A percentile compares a stretch with the other conserved stretches of the same genome.
Evolutionary conservation across 30 jellyfish, hydroid and myxozoan species (phyloP).

Genomic region (Turritopsis dohrnii): DNA sequence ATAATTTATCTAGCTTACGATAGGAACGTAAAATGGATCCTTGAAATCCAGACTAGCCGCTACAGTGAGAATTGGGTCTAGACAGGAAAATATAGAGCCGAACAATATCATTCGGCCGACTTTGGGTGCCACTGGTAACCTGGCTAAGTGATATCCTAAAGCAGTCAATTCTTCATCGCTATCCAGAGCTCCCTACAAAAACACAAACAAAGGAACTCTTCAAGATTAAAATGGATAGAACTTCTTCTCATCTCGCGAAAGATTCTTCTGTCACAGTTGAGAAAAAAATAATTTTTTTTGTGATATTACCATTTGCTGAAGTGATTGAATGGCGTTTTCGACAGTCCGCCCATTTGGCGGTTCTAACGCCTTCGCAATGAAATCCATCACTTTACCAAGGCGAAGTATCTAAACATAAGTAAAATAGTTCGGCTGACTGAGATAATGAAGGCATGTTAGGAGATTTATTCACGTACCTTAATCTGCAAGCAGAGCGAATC

Average conservation of each 20-base stretch:
- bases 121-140: conserved; percentile 67
- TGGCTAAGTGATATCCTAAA: conserved; percentile 86
- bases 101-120: conserved; percentile 81
- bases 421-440: background rate
- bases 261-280: too few relatives aligned
- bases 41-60: conserved; percentile 83
- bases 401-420: conserved; percentile 33
- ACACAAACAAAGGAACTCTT: background rate
- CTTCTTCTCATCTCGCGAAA: background rate
- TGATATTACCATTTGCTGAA: conserved; percentile 47
- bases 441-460: background rate
- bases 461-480: conserved; percentile 29
- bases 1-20: conserved; percentile 62
- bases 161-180: conserved; percentile 65
- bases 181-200: conserved; percentile 59
- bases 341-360: conserved; percentile 48
- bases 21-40: conserved; percentile 70
- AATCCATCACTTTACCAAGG: conserved; percentile 52
- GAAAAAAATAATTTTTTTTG: background rate
- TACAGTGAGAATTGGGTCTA: conserved; percentile 74
- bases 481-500: conserved; percentile 78
- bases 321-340: conserved; percentile 49
- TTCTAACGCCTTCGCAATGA: conserved; percentile 61
- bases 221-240: background rate
- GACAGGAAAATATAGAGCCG: conserved; percentile 91